Evolutionary conservation across 2,888 invertebrate species (phyloP), one percentile per base, ranked within the genome.

Genomic region (Epirrhoe alternata): DNA sequence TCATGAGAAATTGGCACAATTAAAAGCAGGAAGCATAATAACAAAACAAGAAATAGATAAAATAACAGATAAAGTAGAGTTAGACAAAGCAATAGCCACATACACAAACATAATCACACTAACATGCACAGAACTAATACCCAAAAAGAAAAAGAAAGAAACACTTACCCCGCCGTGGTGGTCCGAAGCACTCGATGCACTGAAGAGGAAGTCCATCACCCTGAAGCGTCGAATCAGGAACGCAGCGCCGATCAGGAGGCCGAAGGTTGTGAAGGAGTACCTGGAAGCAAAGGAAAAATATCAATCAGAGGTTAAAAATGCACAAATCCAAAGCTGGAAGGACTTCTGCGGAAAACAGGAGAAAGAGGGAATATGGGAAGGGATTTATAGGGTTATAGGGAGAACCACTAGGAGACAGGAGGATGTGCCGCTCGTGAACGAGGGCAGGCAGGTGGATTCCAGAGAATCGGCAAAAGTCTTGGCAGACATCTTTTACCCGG

Each of bases 321-420:
- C 73, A 0, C 64, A 66, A 8, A 65, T 49, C 0, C 47, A 61
- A 0, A 72, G 74, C 50, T 74, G 74, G 74, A 76, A 64, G 38
- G 49, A 35, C 1, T 69, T 66, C 6, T 63, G 65, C 10, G 59
- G 51, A 6, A 64, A 55, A 10, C 66, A 69, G 10, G 59, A 61
- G 1, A 24, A 24, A 3, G 24, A 61, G 17, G 17, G 66, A 69
- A 14, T 0, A 58, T 69, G 2, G 42, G 59, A 6, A 51, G 57
- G 24, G 24, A 24, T 24, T 3, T 24, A 24, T 3, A 24, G 24
- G 24, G 24, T 24, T 24, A 24, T 24, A 24, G 24, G 24, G 24
- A 24, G 3, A n/a, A 55, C 58, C 0, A 12, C 49, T 0, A 61
- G 16, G 8, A 12, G 61, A 17, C 30, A 60, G 0, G 45, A 57